A percentile compares a stretch with the other conserved stretches of the same genome.
These are phyloP conservation scores for Ichneumoninae sp. DNA, from an alignment of 2,888 invertebrate species.

Conservation along the genomic window DNA sequence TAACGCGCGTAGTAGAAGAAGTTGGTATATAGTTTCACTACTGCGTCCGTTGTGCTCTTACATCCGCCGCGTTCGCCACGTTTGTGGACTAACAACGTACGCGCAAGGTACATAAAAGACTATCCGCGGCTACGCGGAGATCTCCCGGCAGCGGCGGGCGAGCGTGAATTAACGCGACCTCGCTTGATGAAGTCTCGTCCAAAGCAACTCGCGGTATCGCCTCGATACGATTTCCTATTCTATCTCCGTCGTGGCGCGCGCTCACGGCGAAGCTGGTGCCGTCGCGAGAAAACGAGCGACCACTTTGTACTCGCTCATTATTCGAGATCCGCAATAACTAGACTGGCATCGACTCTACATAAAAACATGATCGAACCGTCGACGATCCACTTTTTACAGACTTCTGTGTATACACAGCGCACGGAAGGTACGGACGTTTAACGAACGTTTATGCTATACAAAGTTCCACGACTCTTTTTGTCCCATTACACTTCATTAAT, in stretches of 20 bases:
- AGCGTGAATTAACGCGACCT: constrained; percentile 65
- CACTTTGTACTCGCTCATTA: neutral
- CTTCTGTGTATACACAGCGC: neutral
- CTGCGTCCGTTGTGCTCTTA: constrained; percentile 44
- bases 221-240: constrained; percentile 71
- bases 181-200: constrained; percentile 60
- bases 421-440: neutral
- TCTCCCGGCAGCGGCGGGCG: constrained; percentile 50
- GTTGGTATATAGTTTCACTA: constrained; percentile 61
- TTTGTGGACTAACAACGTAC: neutral
- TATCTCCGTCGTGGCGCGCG: constrained; percentile 58
- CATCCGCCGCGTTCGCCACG: constrained; percentile 32
- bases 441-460: neutral
- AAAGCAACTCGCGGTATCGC: constrained; percentile 58
- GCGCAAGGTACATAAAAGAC: neutral
- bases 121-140: neutral
- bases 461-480: neutral
- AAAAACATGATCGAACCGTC: neutral
- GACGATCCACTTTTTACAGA: neutral
- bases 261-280: constrained; percentile 12
- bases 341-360: neutral
- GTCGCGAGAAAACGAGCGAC: constrained; percentile 1
- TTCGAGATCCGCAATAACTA: neutral
- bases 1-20: constrained; percentile 39
- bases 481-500: neutral